A percentile compares a stretch with the other conserved stretches of the same genome.
Conservation (phyloP, 2,797 vertebrate species). For the Crax fasciolata region DNA sequence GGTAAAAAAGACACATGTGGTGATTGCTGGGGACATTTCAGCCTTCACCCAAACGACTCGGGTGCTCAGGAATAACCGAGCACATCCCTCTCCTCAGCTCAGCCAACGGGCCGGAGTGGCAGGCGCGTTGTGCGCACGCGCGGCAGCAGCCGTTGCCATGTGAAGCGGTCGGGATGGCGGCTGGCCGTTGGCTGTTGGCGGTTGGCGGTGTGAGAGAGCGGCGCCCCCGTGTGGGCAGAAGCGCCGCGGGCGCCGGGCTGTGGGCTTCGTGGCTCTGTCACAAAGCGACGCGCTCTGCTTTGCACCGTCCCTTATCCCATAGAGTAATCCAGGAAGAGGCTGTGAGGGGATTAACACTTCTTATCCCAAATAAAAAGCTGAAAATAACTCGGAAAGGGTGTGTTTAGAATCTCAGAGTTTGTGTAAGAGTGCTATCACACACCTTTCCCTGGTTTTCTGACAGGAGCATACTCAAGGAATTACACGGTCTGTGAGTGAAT, state of each 20-base stretch:
- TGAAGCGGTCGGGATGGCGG: not conserved
- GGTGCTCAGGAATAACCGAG: not conserved
- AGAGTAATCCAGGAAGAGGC: not conserved
- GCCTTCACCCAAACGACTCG: not conserved
- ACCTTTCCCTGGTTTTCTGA: not conserved
- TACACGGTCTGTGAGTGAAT: accelerated
- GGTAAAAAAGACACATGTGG: not conserved
- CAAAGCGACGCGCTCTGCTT: not conserved
- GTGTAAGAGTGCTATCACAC: not conserved
- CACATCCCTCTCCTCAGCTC: not conserved
- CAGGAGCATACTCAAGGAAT: not conserved
- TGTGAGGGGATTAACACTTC: not conserved
- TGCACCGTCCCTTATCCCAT: not conserved
- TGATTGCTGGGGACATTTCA: not conserved
- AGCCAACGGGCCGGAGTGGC: too few species aligned
- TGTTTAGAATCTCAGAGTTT: not conserved
- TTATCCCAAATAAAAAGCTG: not conserved
- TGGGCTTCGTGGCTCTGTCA: too few species aligned
- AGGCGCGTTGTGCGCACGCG: not conserved
- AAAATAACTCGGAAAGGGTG: not conserved
- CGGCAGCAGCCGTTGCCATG: not conserved
- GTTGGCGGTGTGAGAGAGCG: too few species aligned
- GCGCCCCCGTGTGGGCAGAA: not conserved
- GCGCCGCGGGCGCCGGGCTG: not conserved
- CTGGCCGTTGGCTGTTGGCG: not conserved